Base-by-base conservation (phyloP, 2,113 vertebrate species). In the Setophaga kirtlandii region DNA sequence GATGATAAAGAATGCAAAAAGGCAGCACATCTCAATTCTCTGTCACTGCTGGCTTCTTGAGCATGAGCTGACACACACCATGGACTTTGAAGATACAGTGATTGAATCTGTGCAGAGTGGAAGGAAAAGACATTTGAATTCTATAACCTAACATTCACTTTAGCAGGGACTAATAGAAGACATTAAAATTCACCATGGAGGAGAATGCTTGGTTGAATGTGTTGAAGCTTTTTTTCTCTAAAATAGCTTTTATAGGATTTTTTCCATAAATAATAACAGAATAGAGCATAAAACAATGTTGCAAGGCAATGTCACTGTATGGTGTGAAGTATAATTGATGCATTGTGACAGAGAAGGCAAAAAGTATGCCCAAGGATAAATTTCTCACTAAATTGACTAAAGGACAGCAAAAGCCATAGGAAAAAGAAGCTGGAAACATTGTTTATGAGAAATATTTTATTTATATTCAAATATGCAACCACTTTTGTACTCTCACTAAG, bases 1-100 rank as follows among this genome's bases (percentile, higher is more conserved):
- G 31, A 63, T 75, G 75, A 96, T 87, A 81, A 62, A 82, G 87
- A 93, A 97, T 71, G 69, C 53, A 83, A 79, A 96, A 84, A 73
- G 46, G 76, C 81, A 92, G 58, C 5, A 8, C 33, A 64, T 94
- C 92, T 96, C 83, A 94, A 82, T 94, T 90, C 42, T 70, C 69
- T 94, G 82, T 95, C 92, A 83, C 68, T 95, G 37, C 56, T 93
- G 94, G 31, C 76, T 93, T 90, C 92, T 82, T 89, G 83, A 94
- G 79, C 58, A n/a, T 67, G 64, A 95, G 91, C 81, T 94, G 80
- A 87, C 58, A 91, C 69, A 63, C 49, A 31, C 50, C 64, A 10
- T 33, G 46, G 83, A 95, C 89, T 97, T 92, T 95, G 88, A 97
- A 96, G 90, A 76, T 46, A 55, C 10, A 81, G 2, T 86, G 87